Conservation (phyloP, 2,113 vertebrate genomes). For the Varanus salvator region DNA sequence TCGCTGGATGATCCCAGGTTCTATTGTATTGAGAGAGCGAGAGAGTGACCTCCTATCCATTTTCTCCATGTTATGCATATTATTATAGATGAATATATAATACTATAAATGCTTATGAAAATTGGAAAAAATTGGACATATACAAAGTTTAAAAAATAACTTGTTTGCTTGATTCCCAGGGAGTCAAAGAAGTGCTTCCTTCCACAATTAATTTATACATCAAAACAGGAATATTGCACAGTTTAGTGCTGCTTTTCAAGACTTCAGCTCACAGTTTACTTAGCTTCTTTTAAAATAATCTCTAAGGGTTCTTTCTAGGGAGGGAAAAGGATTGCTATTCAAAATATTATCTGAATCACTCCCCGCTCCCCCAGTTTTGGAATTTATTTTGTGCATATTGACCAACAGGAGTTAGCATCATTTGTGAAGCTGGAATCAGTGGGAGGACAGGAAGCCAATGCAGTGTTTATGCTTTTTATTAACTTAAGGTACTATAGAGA, state of each 20-base stretch:
- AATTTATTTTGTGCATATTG: neutral
- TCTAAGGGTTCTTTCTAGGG: conserved; percentile 12
- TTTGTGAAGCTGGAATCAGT: neutral
- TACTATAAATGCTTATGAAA: neutral
- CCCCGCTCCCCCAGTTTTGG: neutral
- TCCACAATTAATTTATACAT: neutral
- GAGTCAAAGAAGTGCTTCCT: neutral
- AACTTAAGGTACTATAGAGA: conserved; percentile 55
- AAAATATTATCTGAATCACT: neutral
- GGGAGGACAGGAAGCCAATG: conserved; percentile 32
- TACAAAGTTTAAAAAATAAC: neutral
- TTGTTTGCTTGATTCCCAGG: neutral
- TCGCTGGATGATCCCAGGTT: too few species aligned
- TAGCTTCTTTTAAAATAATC: neutral
- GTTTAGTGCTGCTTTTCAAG: neutral
- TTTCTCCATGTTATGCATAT: neutral
- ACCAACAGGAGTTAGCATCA: neutral
- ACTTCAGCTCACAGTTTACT: neutral
- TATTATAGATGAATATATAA: neutral
- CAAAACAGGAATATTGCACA: neutral
- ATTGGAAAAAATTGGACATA: neutral
- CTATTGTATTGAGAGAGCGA: neutral
- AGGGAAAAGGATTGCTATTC: neutral
- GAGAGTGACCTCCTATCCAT: neutral
- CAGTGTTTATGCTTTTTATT: conserved; percentile 58